phyloP scores from a whole-genome alignment of 2,888 invertebrate species.

The Pyrrhia umbra region DNA sequence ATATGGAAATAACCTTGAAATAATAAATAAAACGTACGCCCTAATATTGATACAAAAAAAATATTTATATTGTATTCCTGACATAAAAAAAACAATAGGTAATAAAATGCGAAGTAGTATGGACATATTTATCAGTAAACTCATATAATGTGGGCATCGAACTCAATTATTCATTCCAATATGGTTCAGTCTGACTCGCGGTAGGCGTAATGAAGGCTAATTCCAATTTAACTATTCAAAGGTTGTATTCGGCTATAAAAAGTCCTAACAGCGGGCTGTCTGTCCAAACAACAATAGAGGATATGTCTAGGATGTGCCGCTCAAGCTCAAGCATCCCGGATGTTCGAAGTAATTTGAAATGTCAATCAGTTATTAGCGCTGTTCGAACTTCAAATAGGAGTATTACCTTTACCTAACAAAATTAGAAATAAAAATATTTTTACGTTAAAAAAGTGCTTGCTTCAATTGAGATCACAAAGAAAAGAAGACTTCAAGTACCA shows the following conservation, averaged over 20 bases:
- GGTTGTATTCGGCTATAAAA: slow-evolving; percentile 38
- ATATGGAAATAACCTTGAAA: slow-evolving; percentile 32
- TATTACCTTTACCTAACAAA: too few species aligned
- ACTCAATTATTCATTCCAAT: slow-evolving; percentile 65
- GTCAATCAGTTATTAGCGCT: slow-evolving; percentile 5
- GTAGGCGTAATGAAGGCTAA: slow-evolving; percentile 74
- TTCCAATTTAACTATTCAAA: slow-evolving; percentile 52
- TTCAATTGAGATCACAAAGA: too few species aligned
- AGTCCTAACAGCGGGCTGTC: slow-evolving; percentile 16
- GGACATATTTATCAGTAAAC: slow-evolving; percentile 59
- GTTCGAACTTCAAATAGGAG: background rate
- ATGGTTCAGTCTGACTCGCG: slow-evolving; percentile 62
- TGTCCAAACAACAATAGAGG: slow-evolving; percentile 16
- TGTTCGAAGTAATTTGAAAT: slow-evolving; percentile 36
- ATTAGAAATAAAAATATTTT: too few species aligned
- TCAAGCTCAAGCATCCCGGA: slow-evolving; percentile 29
- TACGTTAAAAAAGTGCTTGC: too few species aligned
- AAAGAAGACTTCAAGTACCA: too few species aligned
- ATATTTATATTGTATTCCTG: slow-evolving; percentile 16
- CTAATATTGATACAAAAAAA: slow-evolving; percentile 2
- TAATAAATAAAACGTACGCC: slow-evolving; percentile 2
- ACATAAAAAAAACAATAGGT: slow-evolving; percentile 61
- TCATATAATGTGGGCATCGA: slow-evolving; percentile 66
- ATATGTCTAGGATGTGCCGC: slow-evolving; percentile 25
- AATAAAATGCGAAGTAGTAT: slow-evolving; percentile 56